Evolutionary conservation across 2,797 vertebrate genomes (phyloP).

Genomic region (Girardinus metallicus): DNA sequence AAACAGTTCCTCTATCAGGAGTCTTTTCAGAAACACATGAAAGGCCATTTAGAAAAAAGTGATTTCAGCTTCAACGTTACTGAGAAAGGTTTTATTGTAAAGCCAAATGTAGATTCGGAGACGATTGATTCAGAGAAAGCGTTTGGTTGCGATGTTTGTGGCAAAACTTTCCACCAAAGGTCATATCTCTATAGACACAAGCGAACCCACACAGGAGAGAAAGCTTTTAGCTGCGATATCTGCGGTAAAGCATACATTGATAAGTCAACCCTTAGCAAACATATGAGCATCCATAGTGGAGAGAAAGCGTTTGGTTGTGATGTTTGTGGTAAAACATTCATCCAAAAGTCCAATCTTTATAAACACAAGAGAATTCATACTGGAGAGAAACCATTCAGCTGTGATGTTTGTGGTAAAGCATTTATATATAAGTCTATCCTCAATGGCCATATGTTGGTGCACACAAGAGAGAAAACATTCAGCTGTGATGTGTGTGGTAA

Average conservation of each 20-base stretch:
- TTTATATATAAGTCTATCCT: constrained; percentile 6
- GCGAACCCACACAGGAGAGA: constrained; percentile 5
- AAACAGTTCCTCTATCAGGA: constrained; percentile 5
- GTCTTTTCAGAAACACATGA: constrained; percentile 5
- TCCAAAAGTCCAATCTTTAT: constrained; percentile 9
- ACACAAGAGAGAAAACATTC: neutral
- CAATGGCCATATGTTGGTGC: constrained; percentile 5
- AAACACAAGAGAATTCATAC: constrained; percentile 4
- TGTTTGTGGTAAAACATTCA: constrained; percentile 5
- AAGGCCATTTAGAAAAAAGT: constrained; percentile 5
- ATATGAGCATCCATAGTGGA: constrained; percentile 1
- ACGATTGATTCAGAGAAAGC: neutral
- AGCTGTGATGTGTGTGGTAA: constrained; percentile 2
- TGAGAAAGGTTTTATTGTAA: neutral
- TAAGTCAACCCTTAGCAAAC: constrained; percentile 4
- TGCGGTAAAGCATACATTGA: neutral
- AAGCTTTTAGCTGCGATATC: neutral
- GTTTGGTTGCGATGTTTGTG: constrained; percentile 2
- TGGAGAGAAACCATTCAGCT: neutral
- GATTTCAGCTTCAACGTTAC: neutral
- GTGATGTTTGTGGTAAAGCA: constrained; percentile 7
- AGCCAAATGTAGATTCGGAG: neutral
- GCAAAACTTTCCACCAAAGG: neutral
- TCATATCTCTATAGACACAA: constrained; percentile 3
- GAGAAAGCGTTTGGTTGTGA: constrained; percentile 2